A percentile compares a stretch with the other conserved stretches of the same genome.
Conservation (phyloP, 2,888 invertebrate genomes). For the Epistrophe eligans region DNA sequence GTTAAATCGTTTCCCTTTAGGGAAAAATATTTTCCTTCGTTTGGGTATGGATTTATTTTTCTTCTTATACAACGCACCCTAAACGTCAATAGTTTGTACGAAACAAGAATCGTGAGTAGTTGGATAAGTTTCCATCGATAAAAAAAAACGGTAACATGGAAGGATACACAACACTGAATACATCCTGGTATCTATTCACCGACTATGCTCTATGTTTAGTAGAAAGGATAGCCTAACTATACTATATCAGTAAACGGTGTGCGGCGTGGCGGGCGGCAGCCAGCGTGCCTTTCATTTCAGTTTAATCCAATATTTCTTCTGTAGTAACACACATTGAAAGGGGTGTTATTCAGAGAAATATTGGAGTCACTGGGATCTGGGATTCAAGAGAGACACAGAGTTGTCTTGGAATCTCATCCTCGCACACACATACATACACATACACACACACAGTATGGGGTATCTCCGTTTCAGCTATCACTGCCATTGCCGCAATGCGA, state of each 20-base stretch:
- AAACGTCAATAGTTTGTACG: slow-evolving; percentile 35
- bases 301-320: slow-evolving; percentile 56
- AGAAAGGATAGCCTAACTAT: neutral
- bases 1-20: slow-evolving; percentile 35
- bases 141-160: slow-evolving; percentile 17
- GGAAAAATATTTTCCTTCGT: slow-evolving; percentile 33
- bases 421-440: neutral
- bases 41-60: slow-evolving; percentile 14
- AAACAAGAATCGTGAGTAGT: slow-evolving; percentile 41
- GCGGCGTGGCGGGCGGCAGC: too few species aligned
- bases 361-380: slow-evolving; percentile 42
- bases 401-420: slow-evolving; percentile 19
- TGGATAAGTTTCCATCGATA: slow-evolving; percentile 62
- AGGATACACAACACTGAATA: slow-evolving; percentile 49
- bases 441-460: slow-evolving; percentile 8
- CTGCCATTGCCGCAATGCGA: slow-evolving; percentile 67
- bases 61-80: neutral
- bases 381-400: slow-evolving; percentile 5
- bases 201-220: neutral
- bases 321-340: slow-evolving; percentile 53
- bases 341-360: slow-evolving; percentile 46
- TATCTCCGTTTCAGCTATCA: slow-evolving; percentile 38
- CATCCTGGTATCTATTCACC: slow-evolving; percentile 30
- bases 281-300: slow-evolving; percentile 43
- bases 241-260: neutral